Evolutionary conservation across 2,888 invertebrate genomes (phyloP).

Genomic region (Drosophila colorata): DNA sequence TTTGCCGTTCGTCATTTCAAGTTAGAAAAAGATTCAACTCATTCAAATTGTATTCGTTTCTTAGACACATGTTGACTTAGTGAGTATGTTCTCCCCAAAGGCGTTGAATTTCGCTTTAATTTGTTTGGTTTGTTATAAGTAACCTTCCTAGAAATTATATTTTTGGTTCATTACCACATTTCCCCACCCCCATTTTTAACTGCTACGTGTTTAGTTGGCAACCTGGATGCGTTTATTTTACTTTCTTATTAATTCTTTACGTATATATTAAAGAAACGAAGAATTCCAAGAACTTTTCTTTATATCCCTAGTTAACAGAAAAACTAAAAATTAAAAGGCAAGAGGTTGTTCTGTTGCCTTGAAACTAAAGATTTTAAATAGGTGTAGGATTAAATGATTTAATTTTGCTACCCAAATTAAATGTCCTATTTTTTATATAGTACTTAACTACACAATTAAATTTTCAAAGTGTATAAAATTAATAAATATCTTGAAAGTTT

Average conservation of each 20-base stretch:
- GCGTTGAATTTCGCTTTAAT: slow-evolving; percentile 45
- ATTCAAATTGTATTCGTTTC: slow-evolving; percentile 45
- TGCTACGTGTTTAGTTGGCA: neutral
- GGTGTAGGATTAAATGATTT: neutral
- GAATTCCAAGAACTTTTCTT: neutral
- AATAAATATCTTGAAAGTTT: no score
- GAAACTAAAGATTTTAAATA: neutral
- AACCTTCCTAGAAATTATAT: slow-evolving; percentile 13
- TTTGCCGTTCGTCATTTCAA: slow-evolving; percentile 46
- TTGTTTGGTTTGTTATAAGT: slow-evolving; percentile 28
- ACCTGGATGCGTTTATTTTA: slow-evolving; percentile 2
- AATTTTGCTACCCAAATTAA: neutral
- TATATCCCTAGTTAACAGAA: neutral
- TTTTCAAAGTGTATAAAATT: no score
- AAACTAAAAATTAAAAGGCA: neutral
- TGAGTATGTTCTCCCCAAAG: slow-evolving; percentile 62
- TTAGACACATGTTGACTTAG: slow-evolving; percentile 65
- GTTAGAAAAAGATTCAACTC: slow-evolving; percentile 42
- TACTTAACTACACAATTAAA: no score
- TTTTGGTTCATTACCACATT: slow-evolving; percentile 23
- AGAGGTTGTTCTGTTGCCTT: neutral
- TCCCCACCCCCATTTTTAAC: slow-evolving; percentile 11
- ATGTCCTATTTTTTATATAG: neutral
- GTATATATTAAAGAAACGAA: neutral
- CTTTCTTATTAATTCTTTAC: slow-evolving; percentile 1